Base-by-base conservation (phyloP, 1,140 invertebrate species). In the Calephelis nemesis region DNA sequence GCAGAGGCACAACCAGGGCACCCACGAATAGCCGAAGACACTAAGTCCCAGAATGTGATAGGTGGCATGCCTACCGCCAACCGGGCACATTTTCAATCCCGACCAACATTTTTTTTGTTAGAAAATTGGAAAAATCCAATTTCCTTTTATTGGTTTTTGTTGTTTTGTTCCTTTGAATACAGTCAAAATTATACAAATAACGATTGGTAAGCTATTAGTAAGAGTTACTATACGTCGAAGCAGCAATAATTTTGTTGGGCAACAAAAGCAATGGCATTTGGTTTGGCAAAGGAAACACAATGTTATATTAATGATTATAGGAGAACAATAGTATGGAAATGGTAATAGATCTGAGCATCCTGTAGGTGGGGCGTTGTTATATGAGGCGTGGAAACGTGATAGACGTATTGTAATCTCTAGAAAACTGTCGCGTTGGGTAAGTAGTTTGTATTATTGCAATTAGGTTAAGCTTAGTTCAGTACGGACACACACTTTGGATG, bases 281-380 rank as follows among this genome's bases (percentile, higher is more conserved):
- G 30, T 58, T 58, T 58, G 54, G 54, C 54, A 58, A 58, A 58
- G 54, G 54, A 58, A 58, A 58, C 19, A 58, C 19, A 58, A 58
- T 58, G 54, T 58, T 58, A 58, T 58, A 58, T 39, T 58, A 39
- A 39, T 60, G 30, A 60, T 60, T 60, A 40, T n/a, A 30, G 30
- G 54, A 60, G 54, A 40, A 60, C 54, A 60, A 40, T 40, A 40
- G 19, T n/a, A 60, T 60, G 54, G 54, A 60, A 60, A 60, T 60
- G 54, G 54, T 60, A 60, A 60, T 60, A 60, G 54, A 60, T 60
- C 54, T 39, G 54, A 60, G 30, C 54, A 60, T 60, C 54, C 54
- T 60, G 54, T 60, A 60, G 54, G 54, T 60, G 30, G 54, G 54
- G 54, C 39, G 30, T 40, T 60, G 54, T 60, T 60, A 40, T 60